Conservation (phyloP, 2,113 vertebrate genomes). For the Hippocampus comes region DNA sequence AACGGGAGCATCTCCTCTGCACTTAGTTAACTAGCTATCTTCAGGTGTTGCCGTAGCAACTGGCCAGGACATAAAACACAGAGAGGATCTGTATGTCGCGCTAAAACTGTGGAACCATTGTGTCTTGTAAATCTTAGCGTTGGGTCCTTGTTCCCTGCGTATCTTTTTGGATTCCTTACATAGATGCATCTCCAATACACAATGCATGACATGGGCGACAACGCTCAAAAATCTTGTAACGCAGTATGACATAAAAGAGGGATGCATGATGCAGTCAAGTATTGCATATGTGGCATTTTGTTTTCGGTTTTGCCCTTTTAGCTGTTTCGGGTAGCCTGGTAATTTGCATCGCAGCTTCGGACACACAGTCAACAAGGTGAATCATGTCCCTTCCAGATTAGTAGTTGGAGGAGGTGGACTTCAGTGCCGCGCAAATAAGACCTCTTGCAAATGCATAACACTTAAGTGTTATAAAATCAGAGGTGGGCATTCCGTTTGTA, state of each 20-base stretch:
- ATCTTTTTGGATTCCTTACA: conserved; percentile 36
- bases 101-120: conserved; percentile 51
- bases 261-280: neutral
- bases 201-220: conserved; percentile 38
- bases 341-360: neutral
- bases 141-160: conserved; percentile 52
- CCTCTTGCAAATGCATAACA: neutral
- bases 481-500: no score
- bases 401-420: neutral
- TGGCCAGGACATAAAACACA: conserved; percentile 55
- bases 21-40: conserved; percentile 75
- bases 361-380: neutral
- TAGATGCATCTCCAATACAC: conserved; percentile 39
- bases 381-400: neutral
- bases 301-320: neutral
- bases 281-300: conserved; percentile 1
- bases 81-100: conserved; percentile 31
- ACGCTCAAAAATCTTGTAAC: conserved; percentile 50
- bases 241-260: neutral
- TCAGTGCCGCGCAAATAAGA: neutral
- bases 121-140: conserved; percentile 55
- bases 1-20: conserved; percentile 66
- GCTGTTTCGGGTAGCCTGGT: neutral
- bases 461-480: neutral
- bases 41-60: conserved; percentile 72